Percentiles rank a stretch among this genome's conserved stretches.
Evolutionary conservation across 2,888 invertebrate species (phyloP).

Genomic region (Brachylomia viminalis): DNA sequence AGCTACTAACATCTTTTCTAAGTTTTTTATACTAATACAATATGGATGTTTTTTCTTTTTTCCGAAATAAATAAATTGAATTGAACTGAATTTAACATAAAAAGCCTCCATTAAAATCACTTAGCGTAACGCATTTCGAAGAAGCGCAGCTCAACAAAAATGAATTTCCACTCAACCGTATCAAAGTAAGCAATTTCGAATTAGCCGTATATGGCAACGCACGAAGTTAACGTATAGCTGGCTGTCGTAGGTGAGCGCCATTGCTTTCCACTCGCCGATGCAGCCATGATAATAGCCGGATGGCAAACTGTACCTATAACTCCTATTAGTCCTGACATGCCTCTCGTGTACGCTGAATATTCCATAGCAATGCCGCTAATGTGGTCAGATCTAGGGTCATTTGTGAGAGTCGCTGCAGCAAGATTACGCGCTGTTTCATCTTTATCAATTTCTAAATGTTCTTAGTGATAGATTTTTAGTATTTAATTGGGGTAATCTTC

Average conservation of each 20-base stretch:
- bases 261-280: constrained; percentile 65
- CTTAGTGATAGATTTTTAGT: constrained; percentile 37
- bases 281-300: constrained; percentile 61
- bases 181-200: constrained; percentile 60
- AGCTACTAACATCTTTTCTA: no score
- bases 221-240: constrained; percentile 64
- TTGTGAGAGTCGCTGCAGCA: constrained; percentile 43
- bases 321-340: constrained; percentile 53
- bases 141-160: constrained; percentile 28
- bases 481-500: constrained; percentile 28
- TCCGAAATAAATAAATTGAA: no score
- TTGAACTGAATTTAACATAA: no score
- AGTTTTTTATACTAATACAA: no score
- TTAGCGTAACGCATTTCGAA: not conserved
- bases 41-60: no score
- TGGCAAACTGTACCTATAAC: constrained; percentile 55
- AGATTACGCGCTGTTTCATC: constrained; percentile 46
- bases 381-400: constrained; percentile 53
- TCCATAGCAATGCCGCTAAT: constrained; percentile 50
- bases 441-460: constrained; percentile 53
- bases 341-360: constrained; percentile 37
- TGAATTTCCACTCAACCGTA: constrained; percentile 54
- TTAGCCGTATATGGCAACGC: constrained; percentile 62
- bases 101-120: constrained; percentile 3
- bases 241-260: constrained; percentile 55